Evolutionary conservation across 2,797 vertebrate genomes (phyloP).

Genomic region (Chanos chanos): DNA sequence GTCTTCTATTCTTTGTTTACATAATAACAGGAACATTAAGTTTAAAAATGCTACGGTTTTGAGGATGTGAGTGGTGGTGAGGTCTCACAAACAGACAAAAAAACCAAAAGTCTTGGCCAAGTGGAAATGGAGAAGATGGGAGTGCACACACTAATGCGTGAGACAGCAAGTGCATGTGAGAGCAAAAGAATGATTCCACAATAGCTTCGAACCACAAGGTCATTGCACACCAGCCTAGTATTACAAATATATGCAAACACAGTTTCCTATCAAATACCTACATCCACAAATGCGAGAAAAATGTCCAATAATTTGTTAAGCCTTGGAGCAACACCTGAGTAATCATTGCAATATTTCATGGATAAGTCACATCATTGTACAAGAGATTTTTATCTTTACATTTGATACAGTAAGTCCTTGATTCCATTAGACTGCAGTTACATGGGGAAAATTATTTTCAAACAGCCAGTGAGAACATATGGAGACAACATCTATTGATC

Average conservation of each 20-base stretch:
- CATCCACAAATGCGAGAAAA: slow-evolving; percentile 15
- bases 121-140: not conserved
- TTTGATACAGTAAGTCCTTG: too few relatives aligned
- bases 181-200: too few relatives aligned
- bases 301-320: not conserved
- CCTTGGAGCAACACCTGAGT: slow-evolving; percentile 10
- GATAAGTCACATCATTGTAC: not conserved
- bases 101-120: not conserved
- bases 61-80: slow-evolving; percentile 6
- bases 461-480: too few relatives aligned
- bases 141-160: too few relatives aligned
- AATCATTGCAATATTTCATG: not conserved
- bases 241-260: not conserved
- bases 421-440: too few relatives aligned
- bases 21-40: slow-evolving; percentile 57
- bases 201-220: not conserved
- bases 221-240: slow-evolving; percentile 12
- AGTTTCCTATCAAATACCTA: slow-evolving; percentile 18
- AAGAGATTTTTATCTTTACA: too few relatives aligned
- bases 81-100: not conserved
- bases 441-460: too few relatives aligned
- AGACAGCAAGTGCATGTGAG: too few relatives aligned
- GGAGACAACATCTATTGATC: too few relatives aligned
- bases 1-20: slow-evolving; percentile 56
- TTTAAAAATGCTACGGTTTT: slow-evolving; percentile 42